Base-by-base conservation (phyloP, 2,797 vertebrate species). In the Aplochiton taeniatus region DNA sequence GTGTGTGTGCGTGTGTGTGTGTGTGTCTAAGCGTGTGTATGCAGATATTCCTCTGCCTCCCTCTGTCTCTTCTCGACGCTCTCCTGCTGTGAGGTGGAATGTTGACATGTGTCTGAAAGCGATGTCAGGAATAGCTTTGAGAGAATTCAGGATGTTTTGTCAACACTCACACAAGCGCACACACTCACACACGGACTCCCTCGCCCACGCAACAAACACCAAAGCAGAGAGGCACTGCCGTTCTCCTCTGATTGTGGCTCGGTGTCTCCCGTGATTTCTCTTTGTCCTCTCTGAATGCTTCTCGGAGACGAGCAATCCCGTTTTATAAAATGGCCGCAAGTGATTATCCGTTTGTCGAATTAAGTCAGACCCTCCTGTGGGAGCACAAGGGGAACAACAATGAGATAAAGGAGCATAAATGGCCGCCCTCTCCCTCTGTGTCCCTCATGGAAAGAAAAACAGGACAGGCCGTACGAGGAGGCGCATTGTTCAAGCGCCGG, bases 311-410 rank as follows among this genome's bases (percentile, higher is more conserved):
- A 65, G 59, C 62, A 67, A 68, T 46, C 14, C 18, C 43, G 4
- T 50, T 63, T 57, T 67, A 72, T 5, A 57, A 73, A 73, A 69
- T 66, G 43, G 43, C 51, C 17, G 50, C 48, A 12, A n/a, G 55
- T 74, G 65, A 79, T 75, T 75, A 16, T 14, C 10, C 66, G 65
- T 76, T 56, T 69, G 46, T 73, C 71, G 68, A 71, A 50, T 51
- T 19, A 51, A 58, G 73, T 58, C 60, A 53, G 63, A 51, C 62
- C 66, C 71, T 50, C 57, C 58, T n/a, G 9, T 11, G 43, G 53
- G 31, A 31, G 31, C 31, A 31, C 31, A 31, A 2, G 31, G 6
- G 31, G 31, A 31, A 31, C 31, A 31, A 31, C 31, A 6, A 31
- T 2, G 2, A 31, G 31, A 31, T 31, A 31, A 6, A 31, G 31